Evolutionary conservation across 2,888 invertebrate genomes (phyloP).

Genomic region (Eristalis tenax): DNA sequence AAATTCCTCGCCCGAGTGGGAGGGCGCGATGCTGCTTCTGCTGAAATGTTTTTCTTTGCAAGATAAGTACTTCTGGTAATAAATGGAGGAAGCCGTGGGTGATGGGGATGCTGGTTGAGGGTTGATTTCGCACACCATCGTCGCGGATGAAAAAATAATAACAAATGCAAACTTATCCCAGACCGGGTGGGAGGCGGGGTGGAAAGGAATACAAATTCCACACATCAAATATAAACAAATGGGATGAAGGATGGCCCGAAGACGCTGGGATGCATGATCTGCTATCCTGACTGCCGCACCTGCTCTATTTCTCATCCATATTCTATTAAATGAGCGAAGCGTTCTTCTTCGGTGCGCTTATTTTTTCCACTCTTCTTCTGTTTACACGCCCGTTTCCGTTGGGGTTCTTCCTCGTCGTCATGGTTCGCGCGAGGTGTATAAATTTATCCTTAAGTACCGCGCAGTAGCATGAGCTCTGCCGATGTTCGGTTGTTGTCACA

Average conservation of each 20-base stretch:
- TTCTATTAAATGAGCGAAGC: constrained; percentile 64
- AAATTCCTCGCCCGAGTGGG: too few species aligned
- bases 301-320: constrained; percentile 70
- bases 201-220: constrained; percentile 32
- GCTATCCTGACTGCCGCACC: constrained; percentile 53
- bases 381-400: not conserved
- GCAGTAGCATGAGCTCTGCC: constrained; percentile 29
- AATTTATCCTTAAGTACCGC: constrained; percentile 38
- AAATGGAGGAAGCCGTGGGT: constrained; percentile 32
- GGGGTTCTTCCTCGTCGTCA: not conserved
- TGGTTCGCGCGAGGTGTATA: constrained; percentile 29
- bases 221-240: constrained; percentile 66
- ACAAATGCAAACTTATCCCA: constrained; percentile 43
- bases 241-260: constrained; percentile 26
- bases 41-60: constrained; percentile 52
- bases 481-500: constrained; percentile 31
- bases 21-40: not conserved
- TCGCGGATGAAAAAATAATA: constrained; percentile 8
- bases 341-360: constrained; percentile 2
- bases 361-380: not conserved
- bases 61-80: constrained; percentile 65
- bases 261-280: constrained; percentile 55
- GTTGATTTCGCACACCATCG: not conserved
- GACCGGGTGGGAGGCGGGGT: not conserved
- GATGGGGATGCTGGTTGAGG: not conserved